Conservation (phyloP, 64 coral and sea anemone species). For the Montipora capricornis region DNA sequence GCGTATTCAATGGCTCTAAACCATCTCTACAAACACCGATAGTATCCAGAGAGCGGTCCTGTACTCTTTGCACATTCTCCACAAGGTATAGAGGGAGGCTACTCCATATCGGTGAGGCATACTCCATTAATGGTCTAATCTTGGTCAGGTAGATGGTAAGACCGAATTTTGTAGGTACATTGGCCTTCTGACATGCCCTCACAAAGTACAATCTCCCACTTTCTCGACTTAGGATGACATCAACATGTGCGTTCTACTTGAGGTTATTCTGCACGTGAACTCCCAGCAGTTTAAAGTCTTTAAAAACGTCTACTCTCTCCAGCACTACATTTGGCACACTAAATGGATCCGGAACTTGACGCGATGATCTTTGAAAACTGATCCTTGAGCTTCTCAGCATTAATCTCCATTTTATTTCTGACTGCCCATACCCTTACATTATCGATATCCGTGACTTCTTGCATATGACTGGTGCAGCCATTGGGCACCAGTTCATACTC, state of each 20-base stretch:
- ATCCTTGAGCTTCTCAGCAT: neutral
- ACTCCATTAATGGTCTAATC: no score
- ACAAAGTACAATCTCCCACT: no score
- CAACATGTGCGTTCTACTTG: neutral
- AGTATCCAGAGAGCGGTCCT: no score
- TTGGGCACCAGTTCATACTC: slow-evolving; percentile 5
- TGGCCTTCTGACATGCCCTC: no score
- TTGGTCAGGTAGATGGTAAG: no score
- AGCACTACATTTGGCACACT: neutral
- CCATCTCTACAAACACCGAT: no score
- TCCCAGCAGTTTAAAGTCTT: neutral
- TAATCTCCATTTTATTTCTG: neutral
- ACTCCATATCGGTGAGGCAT: no score
- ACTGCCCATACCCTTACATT: neutral
- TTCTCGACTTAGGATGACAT: no score
- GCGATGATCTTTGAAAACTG: neutral
- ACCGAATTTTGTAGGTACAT: no score
- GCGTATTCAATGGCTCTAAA: no score
- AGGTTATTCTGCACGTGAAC: neutral
- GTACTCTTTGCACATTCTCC: no score
- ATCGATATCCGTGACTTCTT: neutral
- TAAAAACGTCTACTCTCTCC: neutral
- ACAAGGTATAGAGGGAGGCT: no score
- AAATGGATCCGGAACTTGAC: neutral
- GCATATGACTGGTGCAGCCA: slow-evolving; percentile 8